Percentiles rank a stretch among this genome's conserved stretches.
These are phyloP conservation scores for Habroteleia sp. DNA, from an alignment of 2,888 invertebrate species.

Conservation along the genomic window DNA sequence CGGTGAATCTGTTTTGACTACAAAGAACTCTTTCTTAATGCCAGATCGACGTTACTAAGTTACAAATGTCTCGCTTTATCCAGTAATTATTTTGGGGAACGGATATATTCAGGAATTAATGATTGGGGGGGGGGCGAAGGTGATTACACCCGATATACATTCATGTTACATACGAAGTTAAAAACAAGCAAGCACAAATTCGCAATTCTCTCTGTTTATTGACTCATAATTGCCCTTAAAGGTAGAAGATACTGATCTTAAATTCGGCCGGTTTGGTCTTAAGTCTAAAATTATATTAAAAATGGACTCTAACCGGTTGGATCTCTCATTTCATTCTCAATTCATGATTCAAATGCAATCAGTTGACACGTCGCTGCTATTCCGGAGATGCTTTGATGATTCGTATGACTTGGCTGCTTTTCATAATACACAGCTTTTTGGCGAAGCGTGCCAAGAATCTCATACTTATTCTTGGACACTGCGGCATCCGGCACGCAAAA, in stretches of 20 bases:
- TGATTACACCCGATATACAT: slow-evolving; percentile 30
- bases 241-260: slow-evolving; percentile 27
- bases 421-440: slow-evolving; percentile 40
- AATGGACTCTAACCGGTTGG: slow-evolving; percentile 21
- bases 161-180: slow-evolving; percentile 30
- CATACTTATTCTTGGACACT: slow-evolving; percentile 53
- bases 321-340: too few species aligned
- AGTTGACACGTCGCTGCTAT: slow-evolving; percentile 38
- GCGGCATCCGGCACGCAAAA: slow-evolving; percentile 34
- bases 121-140: slow-evolving; percentile 4
- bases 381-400: slow-evolving; percentile 50
- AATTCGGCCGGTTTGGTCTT: slow-evolving; percentile 48
- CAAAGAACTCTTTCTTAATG: slow-evolving; percentile 57
- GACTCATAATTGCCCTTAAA: slow-evolving; percentile 19
- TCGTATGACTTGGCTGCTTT: slow-evolving; percentile 40
- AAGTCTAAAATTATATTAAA: slow-evolving; percentile 21
- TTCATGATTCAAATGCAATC: slow-evolving; percentile 20
- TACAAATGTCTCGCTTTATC: slow-evolving; percentile 69
- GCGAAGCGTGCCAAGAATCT: slow-evolving; percentile 55
- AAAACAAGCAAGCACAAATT: slow-evolving; percentile 37
- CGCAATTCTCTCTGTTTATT: slow-evolving; percentile 13
- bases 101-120: too few species aligned
- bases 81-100: slow-evolving; percentile 62
- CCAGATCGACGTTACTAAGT: slow-evolving; percentile 68
- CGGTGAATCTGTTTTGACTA: slow-evolving; percentile 62